phyloP scores from a whole-genome alignment of 2,113 vertebrate species.

The Nothoprocta pentlandii region DNA sequence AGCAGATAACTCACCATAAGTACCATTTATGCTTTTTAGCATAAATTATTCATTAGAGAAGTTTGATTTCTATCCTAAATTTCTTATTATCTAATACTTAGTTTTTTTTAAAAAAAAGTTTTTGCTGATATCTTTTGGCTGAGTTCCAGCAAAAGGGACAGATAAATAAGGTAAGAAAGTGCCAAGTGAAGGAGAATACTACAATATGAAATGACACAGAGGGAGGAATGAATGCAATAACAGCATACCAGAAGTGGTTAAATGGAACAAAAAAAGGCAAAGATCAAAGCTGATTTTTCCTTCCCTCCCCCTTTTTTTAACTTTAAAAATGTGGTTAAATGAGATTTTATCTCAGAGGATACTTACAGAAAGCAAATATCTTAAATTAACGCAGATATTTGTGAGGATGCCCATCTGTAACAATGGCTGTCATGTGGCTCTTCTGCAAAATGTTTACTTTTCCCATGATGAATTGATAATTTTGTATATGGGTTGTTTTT shows the following conservation, averaged over 20 bases:
- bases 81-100: background rate
- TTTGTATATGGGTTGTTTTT: background rate
- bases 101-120: background rate
- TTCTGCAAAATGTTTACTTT: conserved; percentile 13
- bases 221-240: background rate
- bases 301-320: rapidly evolving
- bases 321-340: background rate
- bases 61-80: background rate
- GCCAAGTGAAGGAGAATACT: background rate
- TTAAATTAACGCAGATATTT: background rate
- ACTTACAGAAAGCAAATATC: background rate
- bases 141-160: background rate
- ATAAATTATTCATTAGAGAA: background rate
- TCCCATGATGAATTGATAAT: background rate
- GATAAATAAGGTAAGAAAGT: background rate
- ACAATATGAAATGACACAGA: background rate
- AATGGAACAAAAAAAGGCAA: background rate
- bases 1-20: background rate
- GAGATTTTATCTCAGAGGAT: background rate
- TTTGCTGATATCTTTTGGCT: background rate
- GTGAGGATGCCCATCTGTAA: background rate
- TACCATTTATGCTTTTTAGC: background rate
- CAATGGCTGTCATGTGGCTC: background rate
- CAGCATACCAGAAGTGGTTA: background rate
- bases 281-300: background rate